phyloP scores from a whole-genome alignment of 2,797 vertebrate species.

The Falco berigora region DNA sequence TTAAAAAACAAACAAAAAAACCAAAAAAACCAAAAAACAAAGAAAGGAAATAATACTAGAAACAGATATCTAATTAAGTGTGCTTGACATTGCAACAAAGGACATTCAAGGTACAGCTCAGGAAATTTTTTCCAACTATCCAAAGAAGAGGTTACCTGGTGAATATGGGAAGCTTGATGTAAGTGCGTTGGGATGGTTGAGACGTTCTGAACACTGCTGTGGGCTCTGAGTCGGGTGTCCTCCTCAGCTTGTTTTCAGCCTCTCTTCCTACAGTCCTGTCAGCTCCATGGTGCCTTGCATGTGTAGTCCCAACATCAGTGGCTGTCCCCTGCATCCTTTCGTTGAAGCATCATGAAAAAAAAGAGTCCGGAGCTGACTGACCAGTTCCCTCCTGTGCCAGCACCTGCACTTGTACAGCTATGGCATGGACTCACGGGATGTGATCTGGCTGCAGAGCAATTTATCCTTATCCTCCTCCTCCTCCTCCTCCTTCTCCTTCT shows the following conservation, averaged over 20 bases:
- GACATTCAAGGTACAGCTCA: background rate
- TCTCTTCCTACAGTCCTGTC: background rate
- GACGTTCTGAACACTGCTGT: background rate
- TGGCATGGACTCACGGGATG: background rate
- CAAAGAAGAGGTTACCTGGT: background rate
- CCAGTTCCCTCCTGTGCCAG: background rate
- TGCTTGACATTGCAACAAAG: background rate
- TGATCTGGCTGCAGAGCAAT: background rate
- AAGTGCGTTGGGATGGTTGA: background rate
- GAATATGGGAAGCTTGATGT: background rate
- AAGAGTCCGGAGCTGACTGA: background rate
- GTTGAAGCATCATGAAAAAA: background rate
- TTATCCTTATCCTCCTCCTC: background rate
- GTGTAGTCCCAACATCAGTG: background rate
- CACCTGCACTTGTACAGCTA: background rate
- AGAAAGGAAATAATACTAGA: background rate
- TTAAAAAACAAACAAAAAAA: no score
- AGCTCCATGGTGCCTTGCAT: fast-evolving
- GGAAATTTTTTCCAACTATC: background rate
- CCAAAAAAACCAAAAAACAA: background rate
- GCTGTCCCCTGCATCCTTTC: background rate
- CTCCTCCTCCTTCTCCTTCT: background rate
- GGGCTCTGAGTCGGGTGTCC: background rate
- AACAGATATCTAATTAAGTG: background rate
- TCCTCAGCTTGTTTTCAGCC: background rate